A percentile compares a stretch with the other conserved stretches of the same genome.
Conservation (phyloP, 1,140 invertebrate species). For the Pollicipes pollicipes region DNA sequence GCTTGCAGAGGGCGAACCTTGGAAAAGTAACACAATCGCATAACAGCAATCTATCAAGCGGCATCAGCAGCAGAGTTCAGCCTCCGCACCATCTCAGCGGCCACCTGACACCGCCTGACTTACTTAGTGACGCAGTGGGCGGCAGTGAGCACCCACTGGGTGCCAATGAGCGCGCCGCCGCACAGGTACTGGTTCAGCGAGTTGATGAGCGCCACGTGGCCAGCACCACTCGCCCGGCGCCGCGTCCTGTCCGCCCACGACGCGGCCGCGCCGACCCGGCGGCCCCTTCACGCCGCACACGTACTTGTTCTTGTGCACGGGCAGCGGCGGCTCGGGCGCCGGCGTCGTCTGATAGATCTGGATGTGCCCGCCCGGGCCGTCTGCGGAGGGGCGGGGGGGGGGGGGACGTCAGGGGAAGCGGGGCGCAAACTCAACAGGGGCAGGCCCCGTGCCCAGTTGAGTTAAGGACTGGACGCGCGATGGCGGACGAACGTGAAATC, state of each 20-base stretch:
- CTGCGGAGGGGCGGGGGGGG: not conserved
- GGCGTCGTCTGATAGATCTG: constrained; percentile 1
- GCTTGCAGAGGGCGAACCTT: too few relatives aligned
- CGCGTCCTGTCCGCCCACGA: constrained; percentile 79
- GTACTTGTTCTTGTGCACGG: constrained; percentile 45
- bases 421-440: not conserved
- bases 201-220: constrained; percentile 86
- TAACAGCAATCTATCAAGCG: too few relatives aligned
- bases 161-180: constrained; percentile 81
- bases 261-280: constrained; percentile 36
- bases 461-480: not conserved
- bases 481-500: not conserved
- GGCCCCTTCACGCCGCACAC: constrained; percentile 73
- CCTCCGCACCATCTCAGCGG: too few relatives aligned
- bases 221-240: constrained; percentile 84
- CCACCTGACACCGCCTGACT: constrained; percentile 23
- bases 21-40: too few relatives aligned
- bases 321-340: constrained; percentile 5
- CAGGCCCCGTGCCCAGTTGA: not conserved
- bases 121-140: constrained; percentile 92
- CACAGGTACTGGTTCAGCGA: constrained; percentile 87
- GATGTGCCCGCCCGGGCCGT: not conserved
- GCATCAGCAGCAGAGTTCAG: too few relatives aligned
- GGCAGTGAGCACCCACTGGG: constrained; percentile 84
- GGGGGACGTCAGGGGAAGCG: not conserved